Evolutionary conservation across 2,888 invertebrate species (phyloP), one percentile per base, ranked within the genome.

Genomic region (Tethea ocularis): DNA sequence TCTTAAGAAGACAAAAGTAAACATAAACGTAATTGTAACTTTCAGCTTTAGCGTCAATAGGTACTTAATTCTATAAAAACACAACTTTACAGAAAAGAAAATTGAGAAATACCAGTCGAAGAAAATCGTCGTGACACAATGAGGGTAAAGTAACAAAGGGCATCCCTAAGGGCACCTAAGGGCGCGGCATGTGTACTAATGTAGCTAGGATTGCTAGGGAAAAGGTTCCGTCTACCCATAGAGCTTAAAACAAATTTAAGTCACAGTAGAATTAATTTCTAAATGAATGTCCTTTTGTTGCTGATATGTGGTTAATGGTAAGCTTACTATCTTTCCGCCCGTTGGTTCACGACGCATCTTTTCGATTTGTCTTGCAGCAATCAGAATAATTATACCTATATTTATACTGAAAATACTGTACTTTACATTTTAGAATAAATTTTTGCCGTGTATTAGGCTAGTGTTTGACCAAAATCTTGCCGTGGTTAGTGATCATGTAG

Each of bases 81-180:
- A 20, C 58, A 58, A 59, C 57, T 38, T 56, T 62, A 57, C 62
- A 53, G 60, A 58, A 61, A 58, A 57, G 38, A 36, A 41, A 46
- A 29, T 60, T 51, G 59, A 60, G 58, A 54, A 57, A 54, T 38
- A 53, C 61, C 64, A 61, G 17, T 66, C 68, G 67, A 74, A 71
- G 74, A 77, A 71, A 72, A 71, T 71, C 74, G 80, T 78, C 71
- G 64, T 63, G 72, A 78, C 80, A 83, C 82, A 83, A 83, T 83
- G 77, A 80, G 80, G 77, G 75, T 74, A 70, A 64, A 69, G 61
- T 66, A 57, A 73, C 74, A 74, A 74, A 73, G 75, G 67, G 64
- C 56, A 60, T 66, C 69, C 67, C 71, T 53, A 60, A 57, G 67
- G 72, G 64, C 57, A 52, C 58, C 59, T 58, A 63, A 57, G 26